A percentile compares a stretch with the other conserved stretches of the same genome.
These are phyloP conservation scores for Actinemys pallida DNA, from an alignment of 2,113 vertebrate species.

Conservation along the genomic window DNA sequence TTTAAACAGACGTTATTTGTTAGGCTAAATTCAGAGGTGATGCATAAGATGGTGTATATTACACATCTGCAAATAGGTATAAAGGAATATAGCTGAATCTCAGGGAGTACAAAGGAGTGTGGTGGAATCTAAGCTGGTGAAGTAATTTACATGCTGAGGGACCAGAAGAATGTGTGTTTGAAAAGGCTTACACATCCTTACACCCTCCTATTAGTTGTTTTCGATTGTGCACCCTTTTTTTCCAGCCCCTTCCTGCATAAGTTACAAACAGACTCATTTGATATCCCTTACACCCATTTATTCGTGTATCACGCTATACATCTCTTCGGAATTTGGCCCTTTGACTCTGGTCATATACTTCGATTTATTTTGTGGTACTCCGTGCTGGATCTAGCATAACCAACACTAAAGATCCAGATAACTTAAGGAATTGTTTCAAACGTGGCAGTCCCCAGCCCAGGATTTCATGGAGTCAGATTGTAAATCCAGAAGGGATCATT, in stretches of 20 bases:
- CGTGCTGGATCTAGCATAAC: conserved; percentile 14
- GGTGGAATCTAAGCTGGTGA: background rate
- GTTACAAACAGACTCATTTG: background rate
- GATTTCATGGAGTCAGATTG: conserved; percentile 59
- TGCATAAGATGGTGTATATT: background rate
- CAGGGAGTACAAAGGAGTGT: background rate
- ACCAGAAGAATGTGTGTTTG: background rate
- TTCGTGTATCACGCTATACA: background rate
- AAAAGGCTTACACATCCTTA: background rate
- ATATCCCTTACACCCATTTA: background rate
- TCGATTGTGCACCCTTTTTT: background rate
- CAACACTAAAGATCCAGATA: conserved; percentile 48
- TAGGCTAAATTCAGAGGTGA: conserved; percentile 48
- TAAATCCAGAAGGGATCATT: conserved; percentile 58
- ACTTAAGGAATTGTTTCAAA: conserved; percentile 32
- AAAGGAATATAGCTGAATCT: background rate
- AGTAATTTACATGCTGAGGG: background rate
- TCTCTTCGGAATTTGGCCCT: background rate
- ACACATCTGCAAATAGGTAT: background rate
- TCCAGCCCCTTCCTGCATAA: background rate
- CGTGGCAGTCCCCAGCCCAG: conserved; percentile 56
- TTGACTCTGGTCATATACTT: conserved; percentile 23
- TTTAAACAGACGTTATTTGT: background rate
- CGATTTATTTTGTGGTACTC: conserved; percentile 40
- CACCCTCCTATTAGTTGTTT: background rate